A percentile compares a stretch with the other conserved stretches of the same genome.
Conservation (phyloP, 2,113 vertebrate species). For the Zosterops lateralis region DNA sequence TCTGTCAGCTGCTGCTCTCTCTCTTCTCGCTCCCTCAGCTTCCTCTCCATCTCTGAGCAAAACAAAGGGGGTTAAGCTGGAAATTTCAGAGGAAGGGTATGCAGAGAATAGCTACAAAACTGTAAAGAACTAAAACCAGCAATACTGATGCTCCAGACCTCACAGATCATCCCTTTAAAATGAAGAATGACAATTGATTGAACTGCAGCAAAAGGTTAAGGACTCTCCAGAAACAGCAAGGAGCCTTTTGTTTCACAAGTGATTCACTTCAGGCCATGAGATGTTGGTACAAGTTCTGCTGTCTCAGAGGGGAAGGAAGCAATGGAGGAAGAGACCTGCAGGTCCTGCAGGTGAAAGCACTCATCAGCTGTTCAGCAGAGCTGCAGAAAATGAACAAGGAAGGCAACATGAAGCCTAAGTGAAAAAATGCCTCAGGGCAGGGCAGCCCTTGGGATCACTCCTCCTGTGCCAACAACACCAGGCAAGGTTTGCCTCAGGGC, state of each 20-base stretch:
- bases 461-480: not conserved
- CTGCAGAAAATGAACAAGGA: not conserved
- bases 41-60: constrained; percentile 83
- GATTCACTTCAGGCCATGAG: not conserved
- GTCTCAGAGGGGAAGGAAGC: not conserved
- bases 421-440: not conserved
- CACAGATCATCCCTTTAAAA: not conserved
- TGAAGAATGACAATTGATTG: not conserved
- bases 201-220: not conserved
- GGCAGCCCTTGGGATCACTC: not conserved
- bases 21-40: constrained; percentile 82
- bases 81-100: not conserved
- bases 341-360: not conserved
- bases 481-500: not conserved
- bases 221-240: not conserved
- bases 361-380: not conserved
- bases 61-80: not conserved
- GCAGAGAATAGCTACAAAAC: not conserved
- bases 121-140: not conserved
- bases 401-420: not conserved
- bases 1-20: constrained; percentile 81
- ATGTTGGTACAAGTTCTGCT: not conserved
- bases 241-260: not conserved
- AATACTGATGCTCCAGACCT: not conserved
- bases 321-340: not conserved